Base-by-base conservation (phyloP, 2,888 invertebrate species). In the Candidula unifasciata region DNA sequence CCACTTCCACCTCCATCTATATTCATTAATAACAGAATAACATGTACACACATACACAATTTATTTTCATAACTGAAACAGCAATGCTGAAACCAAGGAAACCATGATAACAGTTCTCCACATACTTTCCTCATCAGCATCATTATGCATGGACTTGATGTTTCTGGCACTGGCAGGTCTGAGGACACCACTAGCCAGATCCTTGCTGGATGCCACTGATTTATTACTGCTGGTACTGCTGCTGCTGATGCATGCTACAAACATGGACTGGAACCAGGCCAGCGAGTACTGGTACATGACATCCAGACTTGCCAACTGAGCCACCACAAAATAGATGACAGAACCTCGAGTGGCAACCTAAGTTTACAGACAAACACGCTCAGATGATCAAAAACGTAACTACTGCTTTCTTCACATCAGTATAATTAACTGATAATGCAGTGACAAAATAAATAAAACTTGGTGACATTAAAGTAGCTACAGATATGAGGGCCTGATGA, bases 281-380 rank as follows among this genome's bases (percentile, higher is more conserved):
- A 94, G 89, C 0, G 93, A 94, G 88, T 93, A 94, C 90, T 94
- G 93, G 89, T 94, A 94, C 93, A 94, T 94, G 81, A 93, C 91
- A 86, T 93, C 93, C 33, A 94, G 90, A 52, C 87, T 89, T 60
- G 93, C 89, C 80, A 94, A 88, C 85, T 93, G 92, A 35, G 93
- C 92, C 64, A 94, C 86, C 2, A 93, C 92, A 89, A 94, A 93
- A 88, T 93, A 94, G 64, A 94, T 87, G 44, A 93, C 92, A 16
- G 93, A 91, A n/a, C 93, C 93, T 79, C 94, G 87, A 1, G 91
- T 93, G 8, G 94, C 93, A 74, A 94, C 93, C 93, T 93, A 87
- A 52, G 52, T 80, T 68, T 35, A 83, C 18, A 80, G 2, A 84
- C n/a, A 68, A 35, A 37, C 33, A 44, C 13, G 13, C n/a, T 44